Evolutionary conservation across 2,888 invertebrate genomes (phyloP), one percentile per base, ranked within the genome.

Genomic region (Cantharis rustica): DNA sequence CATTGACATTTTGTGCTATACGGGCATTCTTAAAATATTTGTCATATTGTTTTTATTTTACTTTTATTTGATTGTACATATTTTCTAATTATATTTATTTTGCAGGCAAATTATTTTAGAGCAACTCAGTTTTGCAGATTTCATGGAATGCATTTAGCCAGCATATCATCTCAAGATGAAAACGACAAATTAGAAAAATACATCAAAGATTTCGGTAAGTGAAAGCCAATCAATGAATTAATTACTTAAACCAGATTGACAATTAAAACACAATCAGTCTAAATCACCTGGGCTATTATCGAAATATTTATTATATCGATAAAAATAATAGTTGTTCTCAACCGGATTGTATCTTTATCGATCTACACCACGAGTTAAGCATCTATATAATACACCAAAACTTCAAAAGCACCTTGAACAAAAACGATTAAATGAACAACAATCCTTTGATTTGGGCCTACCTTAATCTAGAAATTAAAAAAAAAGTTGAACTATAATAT

Each of bases 101-200:
- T 92, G 13, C 91, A 97, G 96, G 96, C 97, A 5, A 97, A 97
- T 89, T 97, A 96, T 95, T 97, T 95, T 90, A 93, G 95, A 87
- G 95, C 96, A 20, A 93, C 95, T 72, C 96, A 96, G 89, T 97
- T 96, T 88, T 97, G 97, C 87, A 91, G 96, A 79, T 96, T 96
- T 89, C 96, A 97, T 88, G 96, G 96, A 72, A 96, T 97, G 96
- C 96, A 96, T 84, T 90, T 97, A 84, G 96, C 96, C 15, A 96
- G 96, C 85, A 95, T 97, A 85, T 93, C 95, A 75, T 94, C 95
- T 75, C 96, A 96, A 88, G 95, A 96, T 86, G 96, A 97, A 88
- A 96, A 97, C 86, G 95, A 96, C 87, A 94, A 94, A 87, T 90
- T 97, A 82, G 96, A 96, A 87, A 96, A 96, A 88, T 95, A 96